A percentile compares a stretch with the other conserved stretches of the same genome.
Conservation (phyloP, 1,140 invertebrate genomes). For the Ericerus pela region DNA sequence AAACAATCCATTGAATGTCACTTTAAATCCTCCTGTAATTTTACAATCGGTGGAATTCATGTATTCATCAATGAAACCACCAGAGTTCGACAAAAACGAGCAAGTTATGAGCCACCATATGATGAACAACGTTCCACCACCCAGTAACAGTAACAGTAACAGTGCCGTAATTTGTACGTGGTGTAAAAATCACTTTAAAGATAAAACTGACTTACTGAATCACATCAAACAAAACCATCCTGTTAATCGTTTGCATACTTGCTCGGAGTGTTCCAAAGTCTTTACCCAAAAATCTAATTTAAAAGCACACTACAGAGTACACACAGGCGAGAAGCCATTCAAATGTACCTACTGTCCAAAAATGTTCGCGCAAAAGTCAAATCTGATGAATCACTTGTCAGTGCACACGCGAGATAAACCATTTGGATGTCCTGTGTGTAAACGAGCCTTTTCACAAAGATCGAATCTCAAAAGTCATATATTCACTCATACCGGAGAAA, state of each 20-base stretch:
- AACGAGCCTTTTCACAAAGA: constrained; percentile 36
- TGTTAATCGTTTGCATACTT: constrained; percentile 21
- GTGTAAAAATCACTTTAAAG: not conserved
- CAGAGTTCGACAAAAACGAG: not conserved
- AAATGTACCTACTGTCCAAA: constrained; percentile 43
- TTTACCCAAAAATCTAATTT: constrained; percentile 23
- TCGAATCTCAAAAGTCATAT: constrained; percentile 25
- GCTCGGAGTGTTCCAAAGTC: constrained; percentile 36
- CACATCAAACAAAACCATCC: not conserved
- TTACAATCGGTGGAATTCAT: constrained; percentile 1
- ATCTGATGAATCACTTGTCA: constrained; percentile 33
- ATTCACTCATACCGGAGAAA: constrained; percentile 43
- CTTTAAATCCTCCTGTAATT: not conserved
- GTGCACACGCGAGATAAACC: constrained; percentile 42
- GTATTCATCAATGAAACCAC: not conserved
- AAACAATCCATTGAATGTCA: not conserved
- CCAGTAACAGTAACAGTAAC: not conserved
- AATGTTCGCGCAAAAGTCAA: constrained; percentile 35
- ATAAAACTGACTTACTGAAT: not conserved
- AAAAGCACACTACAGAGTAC: constrained; percentile 26
- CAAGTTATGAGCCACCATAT: not conserved
- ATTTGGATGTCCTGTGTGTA: constrained; percentile 45
- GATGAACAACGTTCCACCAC: not conserved
- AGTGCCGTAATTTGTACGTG: not conserved
- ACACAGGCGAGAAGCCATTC: constrained; percentile 43